Percentiles rank a stretch among this genome's conserved stretches.
Conservation (phyloP, 2,888 invertebrate species). For the Drosophila histrio region DNA sequence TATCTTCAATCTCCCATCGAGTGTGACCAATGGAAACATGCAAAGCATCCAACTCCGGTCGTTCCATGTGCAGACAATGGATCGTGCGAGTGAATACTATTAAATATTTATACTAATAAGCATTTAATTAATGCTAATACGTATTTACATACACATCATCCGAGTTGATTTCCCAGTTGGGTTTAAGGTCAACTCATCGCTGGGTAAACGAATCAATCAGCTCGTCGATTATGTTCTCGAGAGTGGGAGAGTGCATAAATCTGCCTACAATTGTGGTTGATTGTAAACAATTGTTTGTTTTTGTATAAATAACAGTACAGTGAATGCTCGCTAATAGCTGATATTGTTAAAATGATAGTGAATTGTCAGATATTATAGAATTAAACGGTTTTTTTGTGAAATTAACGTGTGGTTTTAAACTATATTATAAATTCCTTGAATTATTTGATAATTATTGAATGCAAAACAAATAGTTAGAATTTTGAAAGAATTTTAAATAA, state of each 20-base stretch:
- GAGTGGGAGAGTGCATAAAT: constrained; percentile 15
- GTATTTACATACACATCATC: constrained; percentile 1
- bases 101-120: constrained; percentile 56
- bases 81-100: constrained; percentile 66
- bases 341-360: neutral
- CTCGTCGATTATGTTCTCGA: constrained; percentile 1
- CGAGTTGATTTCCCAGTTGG: neutral
- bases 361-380: neutral
- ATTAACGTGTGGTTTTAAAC: no score
- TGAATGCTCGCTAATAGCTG: constrained; percentile 1
- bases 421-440: no score
- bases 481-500: neutral
- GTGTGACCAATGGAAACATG: constrained; percentile 50
- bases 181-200: constrained; percentile 13
- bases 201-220: constrained; percentile 15
- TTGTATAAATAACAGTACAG: constrained; percentile 33
- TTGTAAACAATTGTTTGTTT: constrained; percentile 61
- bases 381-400: no score
- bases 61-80: constrained; percentile 22
- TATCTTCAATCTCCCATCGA: constrained; percentile 15
- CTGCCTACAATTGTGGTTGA: constrained; percentile 1
- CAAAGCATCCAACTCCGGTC: neutral
- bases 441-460: no score
- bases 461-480: no score
- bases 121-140: constrained; percentile 60